Percentiles rank a stretch among this genome's conserved stretches.
These are phyloP conservation scores for Margarornis squamiger DNA, from an alignment of 2,797 vertebrate species.

Conservation along the genomic window DNA sequence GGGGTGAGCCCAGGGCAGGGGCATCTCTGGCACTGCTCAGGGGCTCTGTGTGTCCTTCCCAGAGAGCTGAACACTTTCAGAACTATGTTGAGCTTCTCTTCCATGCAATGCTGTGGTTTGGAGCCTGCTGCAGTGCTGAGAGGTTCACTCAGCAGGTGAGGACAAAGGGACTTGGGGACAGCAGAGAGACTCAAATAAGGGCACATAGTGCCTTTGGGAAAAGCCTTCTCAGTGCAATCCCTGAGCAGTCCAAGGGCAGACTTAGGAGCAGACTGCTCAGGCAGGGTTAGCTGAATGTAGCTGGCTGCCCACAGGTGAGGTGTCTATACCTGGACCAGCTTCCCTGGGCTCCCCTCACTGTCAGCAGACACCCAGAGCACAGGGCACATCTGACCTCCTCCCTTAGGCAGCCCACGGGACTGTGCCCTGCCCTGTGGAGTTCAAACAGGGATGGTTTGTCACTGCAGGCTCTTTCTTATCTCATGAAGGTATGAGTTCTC, in stretches of 20 bases:
- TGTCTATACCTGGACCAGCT: background rate
- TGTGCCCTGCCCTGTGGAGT: background rate
- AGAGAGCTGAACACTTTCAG: background rate
- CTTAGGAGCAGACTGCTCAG: background rate
- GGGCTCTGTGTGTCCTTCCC: background rate
- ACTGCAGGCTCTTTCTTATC: background rate
- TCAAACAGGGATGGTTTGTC: background rate
- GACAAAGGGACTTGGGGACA: background rate
- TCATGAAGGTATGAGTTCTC: background rate
- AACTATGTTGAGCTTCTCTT: background rate
- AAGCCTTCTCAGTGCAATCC: background rate
- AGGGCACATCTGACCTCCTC: background rate
- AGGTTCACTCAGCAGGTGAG: background rate
- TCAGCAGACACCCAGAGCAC: background rate
- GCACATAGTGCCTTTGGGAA: accelerated
- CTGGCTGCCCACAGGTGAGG: background rate
- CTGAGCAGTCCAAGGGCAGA: background rate
- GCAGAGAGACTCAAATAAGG: background rate
- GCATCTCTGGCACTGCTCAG: background rate
- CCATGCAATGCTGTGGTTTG: background rate
- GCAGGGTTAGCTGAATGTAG: background rate
- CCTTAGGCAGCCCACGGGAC: background rate
- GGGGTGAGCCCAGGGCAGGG: background rate
- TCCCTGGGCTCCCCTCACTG: background rate
- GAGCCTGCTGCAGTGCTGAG: background rate